These are phyloP conservation scores for Trissolcus basalis DNA, from an alignment of 1,140 invertebrate species.

Conservation along the genomic window DNA sequence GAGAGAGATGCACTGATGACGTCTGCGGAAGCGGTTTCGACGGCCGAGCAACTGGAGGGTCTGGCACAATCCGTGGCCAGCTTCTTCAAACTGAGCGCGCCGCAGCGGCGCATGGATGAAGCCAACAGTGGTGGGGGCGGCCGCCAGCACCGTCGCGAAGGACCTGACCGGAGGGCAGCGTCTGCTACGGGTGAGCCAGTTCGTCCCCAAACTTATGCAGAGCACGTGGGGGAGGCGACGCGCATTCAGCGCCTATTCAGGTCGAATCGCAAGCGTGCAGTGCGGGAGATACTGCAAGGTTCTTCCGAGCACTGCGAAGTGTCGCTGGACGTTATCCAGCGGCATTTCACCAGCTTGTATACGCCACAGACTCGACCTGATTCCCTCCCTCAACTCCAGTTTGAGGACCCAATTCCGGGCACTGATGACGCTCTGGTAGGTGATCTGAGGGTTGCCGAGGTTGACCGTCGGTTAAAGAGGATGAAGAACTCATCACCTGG, in stretches of 20 bases:
- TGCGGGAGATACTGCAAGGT: constrained; percentile 20
- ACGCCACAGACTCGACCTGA: background rate
- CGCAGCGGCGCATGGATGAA: background rate
- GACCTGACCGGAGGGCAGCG: background rate
- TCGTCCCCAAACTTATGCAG: background rate
- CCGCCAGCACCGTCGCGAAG: background rate
- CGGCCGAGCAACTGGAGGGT: background rate
- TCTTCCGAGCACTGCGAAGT: constrained; percentile 10
- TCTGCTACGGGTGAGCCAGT: constrained; percentile 4
- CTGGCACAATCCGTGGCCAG: background rate
- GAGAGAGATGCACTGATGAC: background rate
- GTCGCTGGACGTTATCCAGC: background rate
- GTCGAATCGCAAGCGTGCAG: constrained; percentile 18
- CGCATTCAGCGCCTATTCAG: constrained; percentile 29
- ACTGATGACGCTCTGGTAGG: constrained; percentile 11
- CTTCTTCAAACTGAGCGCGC: background rate
- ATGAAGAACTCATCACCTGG: constrained; percentile 49
- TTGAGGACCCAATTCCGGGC: background rate
- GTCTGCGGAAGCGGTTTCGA: background rate
- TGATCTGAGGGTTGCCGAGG: constrained; percentile 3
- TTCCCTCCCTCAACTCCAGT: constrained; percentile 6
- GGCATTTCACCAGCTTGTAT: constrained; percentile 15
- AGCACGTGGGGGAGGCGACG: constrained; percentile 18
- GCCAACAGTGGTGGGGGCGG: background rate
- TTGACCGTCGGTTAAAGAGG: constrained; percentile 22